phyloP scores from a whole-genome alignment of 2,113 vertebrate genomes.

The Syrrhaptes paradoxus region DNA sequence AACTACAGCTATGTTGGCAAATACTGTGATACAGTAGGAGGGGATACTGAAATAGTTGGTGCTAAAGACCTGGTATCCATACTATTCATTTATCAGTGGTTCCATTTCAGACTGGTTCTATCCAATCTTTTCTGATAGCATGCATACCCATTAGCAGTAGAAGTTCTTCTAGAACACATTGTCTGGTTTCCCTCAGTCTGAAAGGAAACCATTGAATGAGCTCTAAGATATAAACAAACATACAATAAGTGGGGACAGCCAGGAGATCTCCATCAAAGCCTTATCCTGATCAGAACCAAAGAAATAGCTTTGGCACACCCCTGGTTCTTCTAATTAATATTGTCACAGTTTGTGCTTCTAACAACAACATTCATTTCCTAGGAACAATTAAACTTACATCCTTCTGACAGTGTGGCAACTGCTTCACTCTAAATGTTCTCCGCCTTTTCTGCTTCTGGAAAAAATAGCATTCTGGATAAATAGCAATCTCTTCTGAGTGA shows the following conservation, averaged over 20 bases:
- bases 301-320: not conserved
- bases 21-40: not conserved
- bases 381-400: not conserved
- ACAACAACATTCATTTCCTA: not conserved
- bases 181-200: not conserved
- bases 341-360: not conserved
- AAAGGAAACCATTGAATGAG: not conserved
- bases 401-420: not conserved
- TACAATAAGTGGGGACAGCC: not conserved
- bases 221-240: not conserved
- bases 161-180: not conserved
- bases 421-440: not conserved
- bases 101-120: not conserved
- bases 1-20: not conserved
- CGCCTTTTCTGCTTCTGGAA: not conserved
- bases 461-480: not conserved
- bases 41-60: not conserved
- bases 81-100: not conserved
- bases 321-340: not conserved
- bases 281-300: not conserved
- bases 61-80: not conserved
- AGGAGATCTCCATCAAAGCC: not conserved
- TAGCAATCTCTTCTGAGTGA: not conserved
- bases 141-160: not conserved
- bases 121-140: not conserved